phyloP scores from a whole-genome alignment of 2,888 invertebrate genomes.

The Crematogaster levior region DNA sequence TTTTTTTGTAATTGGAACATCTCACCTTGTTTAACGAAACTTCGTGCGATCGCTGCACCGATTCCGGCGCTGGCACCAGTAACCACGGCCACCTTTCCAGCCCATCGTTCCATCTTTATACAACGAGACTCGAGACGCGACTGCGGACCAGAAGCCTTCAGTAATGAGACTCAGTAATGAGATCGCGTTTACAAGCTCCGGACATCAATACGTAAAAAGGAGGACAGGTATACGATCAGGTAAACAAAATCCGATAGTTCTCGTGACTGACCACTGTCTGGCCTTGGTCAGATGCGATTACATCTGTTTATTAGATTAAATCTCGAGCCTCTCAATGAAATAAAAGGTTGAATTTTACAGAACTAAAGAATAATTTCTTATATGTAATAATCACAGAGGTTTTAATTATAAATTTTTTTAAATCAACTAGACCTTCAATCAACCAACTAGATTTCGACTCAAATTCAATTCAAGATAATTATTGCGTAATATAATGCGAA shows the following conservation, averaged over 20 bases:
- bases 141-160: slow-evolving; percentile 34
- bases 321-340: background rate
- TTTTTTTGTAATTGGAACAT: background rate
- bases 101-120: slow-evolving; percentile 84
- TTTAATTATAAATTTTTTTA: background rate
- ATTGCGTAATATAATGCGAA: background rate
- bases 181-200: slow-evolving; percentile 73
- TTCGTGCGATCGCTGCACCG: slow-evolving; percentile 83
- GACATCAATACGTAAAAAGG: slow-evolving; percentile 69
- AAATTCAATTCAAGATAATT: background rate
- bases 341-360: background rate
- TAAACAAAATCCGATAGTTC: slow-evolving; percentile 66
- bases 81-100: slow-evolving; percentile 85
- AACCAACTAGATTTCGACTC: background rate
- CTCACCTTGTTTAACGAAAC: slow-evolving; percentile 84
- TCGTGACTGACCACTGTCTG: slow-evolving; percentile 69
- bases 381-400: background rate
- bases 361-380: background rate
- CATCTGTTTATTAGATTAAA: slow-evolving; percentile 20
- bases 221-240: slow-evolving; percentile 36
- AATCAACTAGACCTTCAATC: too few relatives aligned
- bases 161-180: too few relatives aligned
- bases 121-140: slow-evolving; percentile 47
- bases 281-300: slow-evolving; percentile 52
- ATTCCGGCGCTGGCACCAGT: slow-evolving; percentile 86